Conservation (phyloP, 2,888 invertebrate species). For the Chaitophorus viminalis region DNA sequence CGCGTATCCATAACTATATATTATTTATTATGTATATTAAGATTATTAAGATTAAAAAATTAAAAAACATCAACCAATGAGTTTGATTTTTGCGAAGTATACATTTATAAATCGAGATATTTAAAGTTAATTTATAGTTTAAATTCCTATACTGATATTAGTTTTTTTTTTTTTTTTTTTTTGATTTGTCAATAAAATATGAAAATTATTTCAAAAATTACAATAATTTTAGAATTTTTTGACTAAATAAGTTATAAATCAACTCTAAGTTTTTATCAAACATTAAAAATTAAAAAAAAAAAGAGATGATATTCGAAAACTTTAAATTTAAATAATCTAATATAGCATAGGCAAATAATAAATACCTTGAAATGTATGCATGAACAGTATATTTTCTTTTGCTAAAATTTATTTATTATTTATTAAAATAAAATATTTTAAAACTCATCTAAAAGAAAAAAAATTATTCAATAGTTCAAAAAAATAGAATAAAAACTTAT, state of each 20-base stretch:
- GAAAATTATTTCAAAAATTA: not conserved
- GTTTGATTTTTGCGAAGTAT: too few relatives aligned
- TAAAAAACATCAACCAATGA: too few relatives aligned
- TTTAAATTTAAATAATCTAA: not conserved
- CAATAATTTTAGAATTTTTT: not conserved
- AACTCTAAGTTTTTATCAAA: not conserved
- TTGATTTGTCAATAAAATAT: not conserved
- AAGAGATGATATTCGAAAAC: not conserved
- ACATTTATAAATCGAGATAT: too few relatives aligned
- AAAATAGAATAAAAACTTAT: not conserved
- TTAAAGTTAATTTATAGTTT: too few relatives aligned
- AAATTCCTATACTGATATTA: not conserved
- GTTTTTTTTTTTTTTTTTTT: not conserved
- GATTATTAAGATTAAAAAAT: too few relatives aligned
- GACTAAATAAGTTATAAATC: not conserved
- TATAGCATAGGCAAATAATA: not conserved
- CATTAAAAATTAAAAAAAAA: not conserved
- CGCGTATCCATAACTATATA: too few relatives aligned
- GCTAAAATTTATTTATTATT: not conserved
- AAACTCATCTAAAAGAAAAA: not conserved
- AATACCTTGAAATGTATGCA: not conserved
- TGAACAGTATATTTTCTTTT: not conserved
- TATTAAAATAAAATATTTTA: not conserved
- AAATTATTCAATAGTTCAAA: not conserved
- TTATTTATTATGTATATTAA: too few relatives aligned